Base-by-base conservation (phyloP, 2,113 vertebrate genomes). In the Accipiter cooperii region DNA sequence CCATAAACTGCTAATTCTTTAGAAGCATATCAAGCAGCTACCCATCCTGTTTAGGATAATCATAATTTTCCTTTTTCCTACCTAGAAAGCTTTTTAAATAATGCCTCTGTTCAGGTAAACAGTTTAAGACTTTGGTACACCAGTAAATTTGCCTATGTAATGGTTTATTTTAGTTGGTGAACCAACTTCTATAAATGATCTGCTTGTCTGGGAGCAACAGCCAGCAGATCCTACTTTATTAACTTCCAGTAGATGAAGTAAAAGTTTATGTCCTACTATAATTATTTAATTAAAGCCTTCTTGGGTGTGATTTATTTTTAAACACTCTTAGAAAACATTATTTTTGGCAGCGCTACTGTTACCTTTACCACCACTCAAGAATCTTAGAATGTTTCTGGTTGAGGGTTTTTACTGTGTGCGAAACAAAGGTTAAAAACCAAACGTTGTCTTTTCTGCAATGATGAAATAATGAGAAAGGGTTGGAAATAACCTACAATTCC, bases 401-500 rank as follows among this genome's bases (percentile, higher is more conserved):
- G 47, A 81, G 18, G 2, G n/a, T 21, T 87, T 52, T 85, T 36
- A 64, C 69, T 34, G 12, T 6, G 29, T 8, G 5, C 0, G 2
- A 81, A 38, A 51, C 7, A 8, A 81, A 74, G 60, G 38, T 94
- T 64, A 76, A 87, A 89, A 89, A 18, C 8, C 4, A 2, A 54
- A 90, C 0, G 3, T 84, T 16, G 71, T 58, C 76, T 93, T 93
- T 84, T 86, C 55, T 79, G 76, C 38, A 54, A 31, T 5, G 24
- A 12, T 10, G 42, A 84, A 65, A 17, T 74, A 78, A 68, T 0
- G 2, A 92, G 47, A 68, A 79, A 69, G 29, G n/a, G 66, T 0
- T 69, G 89, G 97, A 96, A 97, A 96, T 17, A 75, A 93, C 97
- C 96, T 87, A 85, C n/a, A 46, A 8, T 85, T 91, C 91, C 84